Base-by-base conservation (phyloP, 37 sponge, comb jelly and placozoan genomes). In the Ianthella basta region DNA sequence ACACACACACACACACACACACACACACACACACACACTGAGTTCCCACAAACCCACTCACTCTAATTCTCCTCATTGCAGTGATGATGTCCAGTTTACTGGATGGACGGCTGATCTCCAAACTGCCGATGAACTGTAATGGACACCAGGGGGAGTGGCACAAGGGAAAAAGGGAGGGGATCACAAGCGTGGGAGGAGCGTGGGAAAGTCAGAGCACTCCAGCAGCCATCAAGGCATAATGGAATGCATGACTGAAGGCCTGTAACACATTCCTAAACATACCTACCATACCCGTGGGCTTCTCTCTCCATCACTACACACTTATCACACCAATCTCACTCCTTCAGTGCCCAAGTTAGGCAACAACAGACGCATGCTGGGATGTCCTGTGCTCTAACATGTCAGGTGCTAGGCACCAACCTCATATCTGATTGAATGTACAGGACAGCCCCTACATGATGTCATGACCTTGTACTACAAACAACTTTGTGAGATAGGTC, bases 21-120 rank as follows among this genome's bases (percentile, higher is more conserved):
- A 44, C 50, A 44, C 50, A 44, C 74, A 72, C 33, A 34, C 74
- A 35, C 74, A 75, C 30, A 59, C 50, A n/a, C 77, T 8, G 4
- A 63, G 29, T 27, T 55, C 30, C 29, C 37, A 36, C 2, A 33
- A 56, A 15, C 25, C 29, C 32, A 86, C 93, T 92, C 56, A 97
- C 97, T 80, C 97, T 83, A 21, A 97, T 98, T 65, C 93, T 84
- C 36, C 99, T 82, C 99, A 98, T 98, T 10, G 95, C 95, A 20
- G 97, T 88, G 54, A 98, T 95, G 64, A 98, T 98, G 68, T 98
- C 99, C 18, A 96, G 79, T 85, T 96, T 91, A 18, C 87, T 87
- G 34, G 89, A 83, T 13, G 99, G 99, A 80, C 84, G 88, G 72
- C 87, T 83, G 21, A 98, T 96, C 86, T 98, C 96, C 55, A 94